These are phyloP conservation scores for Enteromius anoplus DNA, from an alignment of 2,797 vertebrate genomes.

Conservation along the genomic window DNA sequence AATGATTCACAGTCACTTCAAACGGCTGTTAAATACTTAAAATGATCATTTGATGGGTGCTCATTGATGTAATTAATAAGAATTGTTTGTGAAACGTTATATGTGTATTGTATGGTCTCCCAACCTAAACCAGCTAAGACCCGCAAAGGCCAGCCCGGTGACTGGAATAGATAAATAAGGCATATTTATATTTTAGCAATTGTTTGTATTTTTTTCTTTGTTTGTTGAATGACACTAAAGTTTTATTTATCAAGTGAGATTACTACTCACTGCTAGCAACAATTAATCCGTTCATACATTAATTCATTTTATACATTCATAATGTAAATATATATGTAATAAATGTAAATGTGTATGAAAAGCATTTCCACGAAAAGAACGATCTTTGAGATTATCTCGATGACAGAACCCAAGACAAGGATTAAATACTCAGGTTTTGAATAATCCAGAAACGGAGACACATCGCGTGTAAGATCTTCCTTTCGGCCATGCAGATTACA, in stretches of 20 bases:
- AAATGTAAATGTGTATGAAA: conserved; percentile 26
- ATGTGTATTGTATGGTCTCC: no score
- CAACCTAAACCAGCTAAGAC: no score
- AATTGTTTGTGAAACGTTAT: neutral
- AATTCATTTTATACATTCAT: neutral
- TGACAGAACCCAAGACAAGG: conserved; percentile 61
- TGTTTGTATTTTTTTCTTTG: no score
- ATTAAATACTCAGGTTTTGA: conserved; percentile 74
- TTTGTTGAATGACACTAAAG: no score
- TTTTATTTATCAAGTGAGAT: conserved; percentile 19
- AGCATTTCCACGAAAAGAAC: conserved; percentile 51
- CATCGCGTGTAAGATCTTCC: conserved; percentile 68
- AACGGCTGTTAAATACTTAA: neutral
- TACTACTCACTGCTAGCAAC: conserved; percentile 25
- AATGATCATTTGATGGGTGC: neutral
- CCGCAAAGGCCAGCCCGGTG: no score
- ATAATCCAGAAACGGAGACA: conserved; percentile 71
- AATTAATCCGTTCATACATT: conserved; percentile 8
- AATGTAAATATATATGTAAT: no score
- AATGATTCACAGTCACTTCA: conserved; percentile 12
- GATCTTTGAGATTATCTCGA: conserved; percentile 57
- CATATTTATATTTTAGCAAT: no score
- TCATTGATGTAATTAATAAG: neutral
- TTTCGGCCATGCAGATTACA: conserved; percentile 77
- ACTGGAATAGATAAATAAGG: no score